Evolutionary conservation across 2,113 vertebrate species (phyloP), one percentile per base, ranked within the genome.

Genomic region (Toxostoma redivivum): DNA sequence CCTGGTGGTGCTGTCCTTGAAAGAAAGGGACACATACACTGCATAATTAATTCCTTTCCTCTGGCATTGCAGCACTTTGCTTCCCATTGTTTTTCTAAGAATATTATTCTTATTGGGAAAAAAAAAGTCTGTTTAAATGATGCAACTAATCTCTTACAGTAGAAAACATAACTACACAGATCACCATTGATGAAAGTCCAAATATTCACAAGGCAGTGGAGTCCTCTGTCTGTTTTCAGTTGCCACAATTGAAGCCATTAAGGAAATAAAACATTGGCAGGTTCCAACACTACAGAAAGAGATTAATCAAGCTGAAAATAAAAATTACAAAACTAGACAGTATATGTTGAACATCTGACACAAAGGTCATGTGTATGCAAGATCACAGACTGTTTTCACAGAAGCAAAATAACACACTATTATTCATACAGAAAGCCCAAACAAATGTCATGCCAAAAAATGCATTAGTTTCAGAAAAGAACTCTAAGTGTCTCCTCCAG

Each of bases 1-100:
- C 98, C 97, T 1, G 99, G 99, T 50, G 99, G 98, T 37, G 99
- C 99, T 54, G 99, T 99, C 96, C 99, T 99, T 97, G 35, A 86
- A 96, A 97, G 84, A 97, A 95, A 95, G 22, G 51, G 65, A 64
- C 74, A 95, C 47, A 28, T 33, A 80, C 7, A 35, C 76, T 3
- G 11, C 56, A 88, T 38, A 35, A 82, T 95, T 86, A 85, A 90
- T 51, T 90, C 79, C 45, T 88, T 72, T 89, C 53, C 53, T 73
- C 31, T 90, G 57, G 57, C 77, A 90, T 57, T 0, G 0, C 8
- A 22, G 83, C 22, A 22, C 37, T 70, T 61, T 65, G 42, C 35
- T 92, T 94, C 45, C 28, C 45, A 50, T 86, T 91, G 60, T 69
- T 88, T 56, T 88, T 69, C 72, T 51, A 61, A 51, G 40, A 94